Base-by-base conservation (phyloP, 2,888 invertebrate genomes). In the Drosophila algonquin region DNA sequence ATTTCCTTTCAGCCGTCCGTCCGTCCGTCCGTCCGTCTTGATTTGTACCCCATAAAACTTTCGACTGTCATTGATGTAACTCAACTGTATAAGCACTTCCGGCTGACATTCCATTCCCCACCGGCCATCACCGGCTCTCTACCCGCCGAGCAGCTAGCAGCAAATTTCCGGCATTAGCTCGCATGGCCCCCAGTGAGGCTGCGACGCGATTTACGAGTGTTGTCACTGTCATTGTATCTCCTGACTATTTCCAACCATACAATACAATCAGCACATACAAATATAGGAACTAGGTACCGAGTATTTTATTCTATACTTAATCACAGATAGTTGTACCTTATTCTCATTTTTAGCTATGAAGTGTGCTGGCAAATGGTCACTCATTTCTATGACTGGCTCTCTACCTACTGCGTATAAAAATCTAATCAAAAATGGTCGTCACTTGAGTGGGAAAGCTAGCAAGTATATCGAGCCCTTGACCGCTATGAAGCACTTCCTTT, bases 61-160 rank as follows among this genome's bases (percentile, higher is more conserved):
- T 80, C 68, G 63, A 56, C 61, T 69, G 76, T 69, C 61, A 55
- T 61, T 68, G 61, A 59, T 55, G 75, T 65, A 67, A 78, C 65
- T 80, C 76, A 74, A 77, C 79, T 77, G 79, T 83, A 77, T 79
- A 76, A 88, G 75, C 63, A 80, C 87, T 88, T 84, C 86, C 84
- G 77, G 64, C 76, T 74, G 79, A 71, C 75, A 63, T 57, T 67
- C 69, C 68, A 45, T 2, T 32, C 10, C 32, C 30, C 30, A 9
- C 9, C 21, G 21, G 21, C 21, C 21, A 21, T 30, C 9, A 12
- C 35, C 35, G 4, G 12, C 14, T 12, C 5, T 12, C 2, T 0
- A 21, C 21, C 21, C 21, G 30, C 10, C 56, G 65, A 67, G 85
- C 61, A 75, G 75, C 72, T 67, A 1, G 35, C 5, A 40, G 40